A percentile compares a stretch with the other conserved stretches of the same genome.
These are phyloP conservation scores for Ischnura elegans DNA, from an alignment of 2,888 invertebrate genomes.

Conservation along the genomic window DNA sequence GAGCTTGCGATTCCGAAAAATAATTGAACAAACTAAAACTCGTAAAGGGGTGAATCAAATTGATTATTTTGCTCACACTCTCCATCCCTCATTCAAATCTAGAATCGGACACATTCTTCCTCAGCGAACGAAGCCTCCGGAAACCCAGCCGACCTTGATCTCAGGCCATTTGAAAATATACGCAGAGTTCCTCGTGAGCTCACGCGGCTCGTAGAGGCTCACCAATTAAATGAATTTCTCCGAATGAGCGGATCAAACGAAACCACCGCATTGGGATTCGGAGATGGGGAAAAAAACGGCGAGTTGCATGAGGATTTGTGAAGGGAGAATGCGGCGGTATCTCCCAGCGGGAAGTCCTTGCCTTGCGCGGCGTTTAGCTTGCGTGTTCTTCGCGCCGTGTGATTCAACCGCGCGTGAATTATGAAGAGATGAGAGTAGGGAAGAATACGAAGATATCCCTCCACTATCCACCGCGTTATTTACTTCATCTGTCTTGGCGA, in stretches of 20 bases:
- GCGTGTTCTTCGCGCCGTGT: background rate
- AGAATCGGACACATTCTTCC: too few species aligned
- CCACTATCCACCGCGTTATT: slow-evolving; percentile 40
- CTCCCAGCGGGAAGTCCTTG: background rate
- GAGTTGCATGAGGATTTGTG: background rate
- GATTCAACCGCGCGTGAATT: slow-evolving; percentile 13
- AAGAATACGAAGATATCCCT: slow-evolving; percentile 19
- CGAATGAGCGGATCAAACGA: background rate
- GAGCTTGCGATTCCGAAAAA: too few species aligned
- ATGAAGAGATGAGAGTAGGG: background rate
- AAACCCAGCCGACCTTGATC: too few species aligned
- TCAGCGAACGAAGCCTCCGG: too few species aligned
- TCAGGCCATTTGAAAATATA: too few species aligned
- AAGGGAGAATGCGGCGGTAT: background rate
- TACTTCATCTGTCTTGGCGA: slow-evolving; percentile 34
- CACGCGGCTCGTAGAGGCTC: background rate
- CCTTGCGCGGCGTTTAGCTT: background rate
- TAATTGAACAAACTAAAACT: too few species aligned
- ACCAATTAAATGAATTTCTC: slow-evolving; percentile 8
- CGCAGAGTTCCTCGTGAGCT: background rate
- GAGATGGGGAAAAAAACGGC: background rate
- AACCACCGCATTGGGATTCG: background rate
- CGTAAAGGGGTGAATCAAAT: too few species aligned
- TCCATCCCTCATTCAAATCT: too few species aligned
- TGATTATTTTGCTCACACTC: too few species aligned